Percentiles rank a stretch among this genome's conserved stretches.
Evolutionary conservation across 2,113 vertebrate genomes (phyloP).

Genomic region (Lagopus leucura): DNA sequence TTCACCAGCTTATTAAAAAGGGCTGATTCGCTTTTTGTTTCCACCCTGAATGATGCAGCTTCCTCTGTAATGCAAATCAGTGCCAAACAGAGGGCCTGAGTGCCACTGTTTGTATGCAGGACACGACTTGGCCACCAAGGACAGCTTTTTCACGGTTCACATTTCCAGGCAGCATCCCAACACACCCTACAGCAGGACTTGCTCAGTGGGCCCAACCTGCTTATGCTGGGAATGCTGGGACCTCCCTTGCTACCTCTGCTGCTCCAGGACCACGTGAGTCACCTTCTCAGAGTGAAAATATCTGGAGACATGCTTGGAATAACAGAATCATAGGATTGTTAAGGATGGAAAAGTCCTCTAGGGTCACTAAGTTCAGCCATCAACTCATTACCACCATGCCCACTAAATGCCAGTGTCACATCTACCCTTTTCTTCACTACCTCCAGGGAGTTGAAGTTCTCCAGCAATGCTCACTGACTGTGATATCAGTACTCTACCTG

Average conservation of each 20-base stretch:
- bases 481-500: accelerated
- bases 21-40: background rate
- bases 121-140: background rate
- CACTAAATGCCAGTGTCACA: too few relatives aligned
- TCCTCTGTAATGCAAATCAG: slow-evolving; percentile 33
- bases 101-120: background rate
- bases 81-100: background rate
- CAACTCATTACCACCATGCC: too few relatives aligned
- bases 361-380: too few relatives aligned
- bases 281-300: accelerated
- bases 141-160: background rate
- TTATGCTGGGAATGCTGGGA: background rate
- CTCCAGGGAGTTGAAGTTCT: accelerated
- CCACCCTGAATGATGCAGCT: background rate
- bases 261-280: accelerated
- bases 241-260: background rate
- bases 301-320: background rate
- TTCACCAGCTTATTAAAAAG: background rate
- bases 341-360: too few relatives aligned
- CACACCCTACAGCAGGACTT: background rate
- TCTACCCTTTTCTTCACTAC: too few relatives aligned
- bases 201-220: accelerated
- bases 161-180: background rate
- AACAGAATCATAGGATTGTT: too few relatives aligned
- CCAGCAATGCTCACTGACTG: background rate